Base-by-base conservation (phyloP, 2,113 vertebrate species). In the Ia io region DNA sequence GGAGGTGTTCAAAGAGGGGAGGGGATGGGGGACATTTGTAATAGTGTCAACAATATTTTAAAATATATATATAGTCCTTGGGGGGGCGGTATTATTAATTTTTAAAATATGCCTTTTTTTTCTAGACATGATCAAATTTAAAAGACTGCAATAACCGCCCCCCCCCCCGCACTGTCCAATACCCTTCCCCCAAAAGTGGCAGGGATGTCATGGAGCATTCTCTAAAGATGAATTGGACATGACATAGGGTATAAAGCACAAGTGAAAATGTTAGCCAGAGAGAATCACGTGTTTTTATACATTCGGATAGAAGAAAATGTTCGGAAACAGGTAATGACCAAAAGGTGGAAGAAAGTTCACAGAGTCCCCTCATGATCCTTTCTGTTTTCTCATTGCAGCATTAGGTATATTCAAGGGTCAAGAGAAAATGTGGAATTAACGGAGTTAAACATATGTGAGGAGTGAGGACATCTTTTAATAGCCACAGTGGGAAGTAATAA, bases 141-240 rank as follows among this genome's bases (percentile, higher is more conserved):
- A 25, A 84, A 84, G 12, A 16, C 11, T 14, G 10, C 73, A 69
- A 83, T 67, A 67, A n/a, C n/a, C n/a, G n/a, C 1, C 1, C 47
- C 0, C 20, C 0, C 1, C 53, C 1, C 22, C 4, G 4, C 9
- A 25, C 3, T 11, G 1, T 42, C 71, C 40, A 44, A 73, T 14
- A 9, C 14, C 2, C 5, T 6, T 1, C 4, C 0, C 13, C 10
- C 51, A 83, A 78, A 67, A 11, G 2, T 18, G 44, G 23, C 8
- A 22, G 44, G 1, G 25, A 51, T 37, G 0, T 51, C 73, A 74
- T 40, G 37, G 9, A 12, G 1, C 5, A 9, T 23, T 73, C 12
- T 13, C 23, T 22, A 40, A 37, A 32, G 23, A 44, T 71, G 32
- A 88, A 30, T 25, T n/a, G 14, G 8, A 0, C 4, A 83, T 37